A percentile compares a stretch with the other conserved stretches of the same genome.
phyloP scores from a whole-genome alignment of 2,888 invertebrate genomes.

The Acrobasis repandana region DNA sequence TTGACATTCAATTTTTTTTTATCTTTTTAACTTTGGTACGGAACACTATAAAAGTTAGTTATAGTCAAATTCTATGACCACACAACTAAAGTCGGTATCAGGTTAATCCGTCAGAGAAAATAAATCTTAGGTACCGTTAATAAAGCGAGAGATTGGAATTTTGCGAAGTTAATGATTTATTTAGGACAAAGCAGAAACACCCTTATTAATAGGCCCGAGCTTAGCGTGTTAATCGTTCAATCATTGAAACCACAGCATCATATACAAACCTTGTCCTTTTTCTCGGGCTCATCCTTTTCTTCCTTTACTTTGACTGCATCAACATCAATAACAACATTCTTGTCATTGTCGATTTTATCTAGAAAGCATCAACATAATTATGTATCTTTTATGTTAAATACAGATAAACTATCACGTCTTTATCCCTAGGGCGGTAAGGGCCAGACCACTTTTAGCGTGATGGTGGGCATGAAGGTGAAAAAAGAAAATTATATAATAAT shows the following conservation, averaged over 20 bases:
- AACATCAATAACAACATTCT: slow-evolving; percentile 72
- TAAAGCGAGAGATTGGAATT: slow-evolving; percentile 1
- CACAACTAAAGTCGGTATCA: background rate
- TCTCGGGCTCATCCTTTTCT: slow-evolving; percentile 63
- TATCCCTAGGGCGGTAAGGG: too few relatives aligned
- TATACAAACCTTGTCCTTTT: slow-evolving; percentile 61
- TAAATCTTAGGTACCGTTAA: background rate
- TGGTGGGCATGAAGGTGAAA: too few relatives aligned
- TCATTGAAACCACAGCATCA: background rate
- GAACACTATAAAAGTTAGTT: too few relatives aligned
- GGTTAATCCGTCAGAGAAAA: background rate
- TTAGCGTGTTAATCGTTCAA: background rate
- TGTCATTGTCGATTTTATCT: slow-evolving; percentile 64
- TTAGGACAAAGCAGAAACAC: slow-evolving; percentile 17
- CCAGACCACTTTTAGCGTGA: too few relatives aligned
- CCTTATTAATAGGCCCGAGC: background rate
- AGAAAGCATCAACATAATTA: slow-evolving; percentile 32
- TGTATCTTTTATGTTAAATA: background rate
- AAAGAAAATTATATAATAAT: too few relatives aligned
- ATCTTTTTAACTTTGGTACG: too few relatives aligned
- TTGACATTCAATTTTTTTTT: too few relatives aligned
- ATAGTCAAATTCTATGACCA: too few relatives aligned
- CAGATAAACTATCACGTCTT: too few relatives aligned
- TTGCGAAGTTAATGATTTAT: slow-evolving; percentile 14
- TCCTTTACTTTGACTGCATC: slow-evolving; percentile 74